phyloP scores from a whole-genome alignment of 2,113 vertebrate genomes.

The Paraplagusia blochii region DNA sequence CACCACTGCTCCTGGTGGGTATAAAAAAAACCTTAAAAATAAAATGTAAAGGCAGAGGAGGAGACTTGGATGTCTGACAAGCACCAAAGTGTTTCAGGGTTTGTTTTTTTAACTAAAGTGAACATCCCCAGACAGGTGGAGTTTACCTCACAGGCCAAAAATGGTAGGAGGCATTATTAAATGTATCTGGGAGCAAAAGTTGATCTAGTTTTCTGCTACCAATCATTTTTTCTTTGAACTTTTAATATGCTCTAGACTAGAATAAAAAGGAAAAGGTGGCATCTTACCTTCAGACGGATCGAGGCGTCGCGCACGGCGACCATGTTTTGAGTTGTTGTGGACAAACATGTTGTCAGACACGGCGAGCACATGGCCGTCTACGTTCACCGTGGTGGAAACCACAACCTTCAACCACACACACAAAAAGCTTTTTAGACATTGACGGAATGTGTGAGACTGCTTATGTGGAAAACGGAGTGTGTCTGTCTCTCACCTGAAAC shows the following conservation, averaged over 20 bases:
- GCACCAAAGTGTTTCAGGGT: not conserved
- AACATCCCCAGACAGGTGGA: slow-evolving; percentile 2
- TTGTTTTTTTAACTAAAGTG: not conserved
- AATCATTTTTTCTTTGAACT: no score
- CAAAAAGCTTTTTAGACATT: not conserved
- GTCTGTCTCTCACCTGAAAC: slow-evolving; percentile 81
- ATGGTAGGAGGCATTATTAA: no score
- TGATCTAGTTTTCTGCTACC: no score
- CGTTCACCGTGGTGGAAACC: slow-evolving; percentile 91
- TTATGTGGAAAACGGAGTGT: not conserved
- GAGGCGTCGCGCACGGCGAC: slow-evolving; percentile 86
- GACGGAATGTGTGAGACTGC: not conserved
- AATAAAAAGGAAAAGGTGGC: not conserved
- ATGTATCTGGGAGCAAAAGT: no score
- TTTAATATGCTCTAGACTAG: no score
- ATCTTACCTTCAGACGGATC: slow-evolving; percentile 91
- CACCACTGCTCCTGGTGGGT: not conserved
- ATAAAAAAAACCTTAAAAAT: not conserved
- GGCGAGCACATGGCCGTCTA: slow-evolving; percentile 89
- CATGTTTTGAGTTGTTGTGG: slow-evolving; percentile 97
- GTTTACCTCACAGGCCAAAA: not conserved
- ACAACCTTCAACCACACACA: slow-evolving; percentile 78
- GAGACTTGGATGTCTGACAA: not conserved
- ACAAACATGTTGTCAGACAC: slow-evolving; percentile 98
- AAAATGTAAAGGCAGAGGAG: not conserved